Evolutionary conservation across 2,113 vertebrate genomes (phyloP).

Genomic region (Gyps fulvus): DNA sequence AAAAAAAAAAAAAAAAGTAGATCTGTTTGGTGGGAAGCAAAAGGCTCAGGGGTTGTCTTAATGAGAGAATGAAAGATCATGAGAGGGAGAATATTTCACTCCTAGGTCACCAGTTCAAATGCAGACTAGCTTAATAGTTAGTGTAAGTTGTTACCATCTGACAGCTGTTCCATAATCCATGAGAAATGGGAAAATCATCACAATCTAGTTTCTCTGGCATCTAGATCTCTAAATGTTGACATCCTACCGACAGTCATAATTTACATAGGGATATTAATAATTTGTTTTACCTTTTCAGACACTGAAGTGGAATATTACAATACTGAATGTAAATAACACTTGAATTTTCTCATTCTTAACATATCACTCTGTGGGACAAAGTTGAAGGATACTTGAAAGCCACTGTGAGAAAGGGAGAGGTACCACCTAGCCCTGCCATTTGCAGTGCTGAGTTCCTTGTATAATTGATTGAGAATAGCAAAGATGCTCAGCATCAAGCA

Average conservation of each 20-base stretch:
- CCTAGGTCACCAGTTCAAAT: slow-evolving; percentile 50
- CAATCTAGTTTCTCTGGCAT: neutral
- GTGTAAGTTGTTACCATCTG: slow-evolving; percentile 24
- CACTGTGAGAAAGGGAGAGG: neutral
- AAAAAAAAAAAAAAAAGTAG: neutral
- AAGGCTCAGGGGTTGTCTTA: slow-evolving; percentile 15
- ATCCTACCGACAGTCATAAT: neutral
- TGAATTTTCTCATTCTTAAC: neutral
- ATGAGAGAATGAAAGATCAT: slow-evolving; percentile 16
- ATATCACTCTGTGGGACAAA: neutral
- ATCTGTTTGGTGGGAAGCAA: neutral
- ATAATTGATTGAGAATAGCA: neutral
- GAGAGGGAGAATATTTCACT: slow-evolving; percentile 30
- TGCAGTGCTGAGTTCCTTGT: neutral
- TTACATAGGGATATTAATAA: neutral
- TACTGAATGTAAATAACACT: neutral
- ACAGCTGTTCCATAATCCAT: slow-evolving; percentile 40
- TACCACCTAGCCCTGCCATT: neutral
- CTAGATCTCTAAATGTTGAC: neutral
- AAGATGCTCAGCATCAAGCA: neutral
- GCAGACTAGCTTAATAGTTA: slow-evolving; percentile 25
- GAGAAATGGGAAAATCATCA: neutral
- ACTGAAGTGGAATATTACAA: neutral
- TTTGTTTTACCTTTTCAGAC: neutral
- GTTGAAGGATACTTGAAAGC: neutral